Evolutionary conservation across 2,797 vertebrate genomes (phyloP), one percentile per base, ranked within the genome.

Genomic region (Malacoctenus gilli): DNA sequence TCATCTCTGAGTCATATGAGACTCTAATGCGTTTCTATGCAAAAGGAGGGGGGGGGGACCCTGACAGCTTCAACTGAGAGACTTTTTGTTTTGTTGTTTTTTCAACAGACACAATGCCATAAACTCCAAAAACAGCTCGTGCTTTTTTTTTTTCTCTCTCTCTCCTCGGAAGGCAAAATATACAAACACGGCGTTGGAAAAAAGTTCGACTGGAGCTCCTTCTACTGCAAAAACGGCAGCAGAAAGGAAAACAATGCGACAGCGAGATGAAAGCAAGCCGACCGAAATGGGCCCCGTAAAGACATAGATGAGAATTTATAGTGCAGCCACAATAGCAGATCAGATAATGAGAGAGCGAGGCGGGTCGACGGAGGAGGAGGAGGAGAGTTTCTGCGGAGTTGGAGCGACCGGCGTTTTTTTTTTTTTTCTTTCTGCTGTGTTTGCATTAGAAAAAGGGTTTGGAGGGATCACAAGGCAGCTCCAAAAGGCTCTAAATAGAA

Each of bases 391-490:
- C 55, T 70, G 72, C 19, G 30, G 77, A 66, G 66, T 78, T 82
- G 67, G 71, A 82, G 78, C 61, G 81, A 79, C 76, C 80, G n/a
- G 74, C 65, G 49, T 77, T 87, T 86, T n/a, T n/a, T n/a, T n/a
- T n/a, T n/a, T n/a, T n/a, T n/a, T n/a, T n/a, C n/a, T n/a, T n/a
- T 84, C 69, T 88, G 88, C 86, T 80, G 84, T 88, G 89, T 91
- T 89, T 90, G 88, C 89, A 90, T 90, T 90, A 87, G 85, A 88
- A 85, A n/a, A 28, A 80, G 86, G 84, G 77, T 83, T 88, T 86
- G 85, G 84, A 88, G 83, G 83, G 85, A 89, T 88, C 86, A 90
- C 87, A 83, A 82, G 82, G 83, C 84, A 85, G 84, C 85, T 86
- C 74, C n/a, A 70, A 84, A 87, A 87, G 75, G 82, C 88, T 88